phyloP scores from a whole-genome alignment of 2,113 vertebrate genomes.

The Halichoerus grypus region DNA sequence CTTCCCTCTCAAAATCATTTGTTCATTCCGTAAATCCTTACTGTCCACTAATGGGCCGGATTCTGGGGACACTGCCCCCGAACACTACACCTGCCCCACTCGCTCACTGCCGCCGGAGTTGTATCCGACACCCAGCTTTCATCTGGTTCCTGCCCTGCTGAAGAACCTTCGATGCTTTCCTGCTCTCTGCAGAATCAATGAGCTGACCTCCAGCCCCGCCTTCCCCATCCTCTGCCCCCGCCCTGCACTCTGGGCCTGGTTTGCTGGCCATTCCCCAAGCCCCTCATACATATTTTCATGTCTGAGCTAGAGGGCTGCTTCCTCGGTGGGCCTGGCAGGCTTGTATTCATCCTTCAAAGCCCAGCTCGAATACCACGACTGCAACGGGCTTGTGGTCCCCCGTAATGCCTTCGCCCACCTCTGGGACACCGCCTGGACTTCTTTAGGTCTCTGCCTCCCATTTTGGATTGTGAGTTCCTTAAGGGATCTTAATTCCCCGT shows the following conservation, averaged over 20 bases:
- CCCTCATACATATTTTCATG: not conserved
- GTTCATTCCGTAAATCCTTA: not conserved
- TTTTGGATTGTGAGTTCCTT: not conserved
- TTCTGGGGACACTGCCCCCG: not conserved
- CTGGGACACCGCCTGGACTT: not conserved
- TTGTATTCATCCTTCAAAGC: not conserved
- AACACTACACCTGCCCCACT: not conserved
- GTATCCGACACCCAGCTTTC: not conserved
- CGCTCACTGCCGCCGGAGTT: not conserved
- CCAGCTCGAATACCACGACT: not conserved
- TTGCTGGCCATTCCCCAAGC: not conserved
- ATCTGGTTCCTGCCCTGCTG: not conserved
- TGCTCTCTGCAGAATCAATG: not conserved
- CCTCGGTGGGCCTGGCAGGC: not conserved
- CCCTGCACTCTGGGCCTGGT: not conserved
- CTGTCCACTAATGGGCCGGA: not conserved
- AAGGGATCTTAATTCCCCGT: not conserved
- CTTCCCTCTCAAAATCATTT: not conserved
- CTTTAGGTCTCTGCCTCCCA: not conserved
- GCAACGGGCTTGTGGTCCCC: not conserved
- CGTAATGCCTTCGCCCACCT: rapidly evolving
- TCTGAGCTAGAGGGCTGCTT: not conserved
- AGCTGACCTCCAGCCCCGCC: not conserved
- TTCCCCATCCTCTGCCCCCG: not conserved
- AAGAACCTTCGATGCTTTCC: not conserved